Percentiles rank a stretch among this genome's conserved stretches.
Conservation (phyloP, 2,888 invertebrate genomes). For the Ophioninae sp. region DNA sequence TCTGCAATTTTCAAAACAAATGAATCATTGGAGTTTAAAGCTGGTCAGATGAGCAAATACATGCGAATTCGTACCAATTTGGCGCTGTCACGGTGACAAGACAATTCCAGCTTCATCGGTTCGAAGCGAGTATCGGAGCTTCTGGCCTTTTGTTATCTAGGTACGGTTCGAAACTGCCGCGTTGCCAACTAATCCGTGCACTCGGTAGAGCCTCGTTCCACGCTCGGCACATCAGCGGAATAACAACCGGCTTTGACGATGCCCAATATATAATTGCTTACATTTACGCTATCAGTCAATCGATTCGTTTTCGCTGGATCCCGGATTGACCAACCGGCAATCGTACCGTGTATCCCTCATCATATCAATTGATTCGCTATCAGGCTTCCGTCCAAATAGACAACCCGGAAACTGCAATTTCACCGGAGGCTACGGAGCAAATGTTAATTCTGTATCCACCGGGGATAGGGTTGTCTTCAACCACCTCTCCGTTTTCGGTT, state of each 20-base stretch:
- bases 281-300: not conserved
- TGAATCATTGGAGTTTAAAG: not conserved
- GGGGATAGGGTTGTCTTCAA: constrained; percentile 2
- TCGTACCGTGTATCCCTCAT: not conserved
- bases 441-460: constrained; percentile 36
- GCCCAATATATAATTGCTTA: not conserved
- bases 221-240: not conserved
- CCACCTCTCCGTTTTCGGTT: constrained; percentile 1
- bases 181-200: not conserved
- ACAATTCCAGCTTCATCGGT: not conserved
- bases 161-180: not conserved
- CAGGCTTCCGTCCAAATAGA: not conserved
- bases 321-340: not conserved
- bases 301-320: not conserved
- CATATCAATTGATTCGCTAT: not conserved
- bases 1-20: not conserved
- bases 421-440: constrained; percentile 21
- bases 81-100: not conserved
- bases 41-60: not conserved
- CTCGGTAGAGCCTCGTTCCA: not conserved
- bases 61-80: not conserved
- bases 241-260: not conserved
- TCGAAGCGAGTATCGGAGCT: not conserved
- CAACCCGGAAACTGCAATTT: not conserved
- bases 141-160: not conserved